Evolutionary conservation across 2,797 vertebrate genomes (phyloP), one percentile per base, ranked within the genome.

Genomic region (Scomberomorus guttatus): DNA sequence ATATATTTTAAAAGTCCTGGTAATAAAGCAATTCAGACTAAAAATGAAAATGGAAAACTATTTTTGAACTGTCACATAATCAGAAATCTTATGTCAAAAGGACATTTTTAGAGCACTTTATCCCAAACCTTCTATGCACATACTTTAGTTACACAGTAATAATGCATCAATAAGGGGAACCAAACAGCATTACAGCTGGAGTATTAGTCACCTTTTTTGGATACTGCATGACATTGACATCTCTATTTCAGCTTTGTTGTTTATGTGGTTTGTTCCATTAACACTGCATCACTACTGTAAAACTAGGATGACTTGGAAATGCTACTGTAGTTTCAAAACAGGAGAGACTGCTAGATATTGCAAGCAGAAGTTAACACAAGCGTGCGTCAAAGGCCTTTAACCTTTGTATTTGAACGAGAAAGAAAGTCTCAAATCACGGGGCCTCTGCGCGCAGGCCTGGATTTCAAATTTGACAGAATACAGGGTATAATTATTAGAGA

Each of bases 391-490:
- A 18, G 15, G 22, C 13, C 20, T 37, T 39, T 37, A 6, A 66
- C 29, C 9, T 42, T 55, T 5, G 29, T 61, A 42, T 42, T 42
- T 42, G 3, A 42, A 42, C 12, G 13, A 42, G 39, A 42, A 37
- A 42, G 17, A 22, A 51, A 24, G 6, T 11, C n/a, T 57, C 17
- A 34, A 17, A 74, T 57, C 27, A 27, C 9, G 6, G 39, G 22
- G 7, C 11, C 14, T 61, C n/a, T 54, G 22, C 37, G 9, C 29
- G 29, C 5, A 32, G 55, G 14, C 25, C 42, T 48, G 5, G 15
- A 37, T 17, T 57, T 51, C 48, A 61, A 50, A 74, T 75, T 29
- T 62, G 32, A 76, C 24, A 50, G 61, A 13, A 59, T 34, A 59
- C n/a, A 46, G 18, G 10, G 29, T 46, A 71, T 71, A 59, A 69